phyloP scores from a whole-genome alignment of 1,140 invertebrate genomes.

The Leptestheria dahalacensis region DNA sequence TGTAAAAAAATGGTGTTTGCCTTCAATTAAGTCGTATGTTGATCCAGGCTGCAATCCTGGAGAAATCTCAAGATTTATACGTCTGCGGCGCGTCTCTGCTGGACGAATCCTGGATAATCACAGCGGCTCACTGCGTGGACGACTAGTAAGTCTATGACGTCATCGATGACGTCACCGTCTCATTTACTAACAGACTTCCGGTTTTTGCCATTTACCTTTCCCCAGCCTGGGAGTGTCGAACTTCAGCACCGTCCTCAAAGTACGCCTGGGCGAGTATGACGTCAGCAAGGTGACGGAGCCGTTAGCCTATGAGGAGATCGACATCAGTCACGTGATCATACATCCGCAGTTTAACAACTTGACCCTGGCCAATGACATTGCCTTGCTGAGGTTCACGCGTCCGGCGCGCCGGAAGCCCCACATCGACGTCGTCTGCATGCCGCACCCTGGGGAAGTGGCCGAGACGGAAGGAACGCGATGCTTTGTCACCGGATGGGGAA shows the following conservation, averaged over 20 bases:
- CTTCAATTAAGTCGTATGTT: constrained; percentile 7
- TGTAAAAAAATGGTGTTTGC: too few relatives aligned
- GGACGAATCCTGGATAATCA: constrained; percentile 35
- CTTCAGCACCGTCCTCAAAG: constrained; percentile 24
- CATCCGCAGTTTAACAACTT: constrained; percentile 28
- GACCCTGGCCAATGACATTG: constrained; percentile 32
- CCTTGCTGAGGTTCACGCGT: constrained; percentile 27
- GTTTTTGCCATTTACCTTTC: too few relatives aligned
- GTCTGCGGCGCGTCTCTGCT: constrained; percentile 41
- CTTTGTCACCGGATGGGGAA: constrained; percentile 43
- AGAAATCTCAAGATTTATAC: constrained; percentile 30
- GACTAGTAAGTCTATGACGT: constrained; percentile 29
- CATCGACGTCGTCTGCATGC: constrained; percentile 33
- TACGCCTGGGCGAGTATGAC: constrained; percentile 35
- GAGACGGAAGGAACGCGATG: constrained; percentile 26
- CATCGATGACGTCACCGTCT: too few relatives aligned
- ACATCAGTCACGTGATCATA: constrained; percentile 22
- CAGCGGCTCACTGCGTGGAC: constrained; percentile 42
- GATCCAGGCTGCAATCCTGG: constrained; percentile 30
- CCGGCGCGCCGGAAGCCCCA: constrained; percentile 24
- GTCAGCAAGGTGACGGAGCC: constrained; percentile 25
- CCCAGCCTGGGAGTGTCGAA: constrained; percentile 14
- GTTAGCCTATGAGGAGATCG: constrained; percentile 22
- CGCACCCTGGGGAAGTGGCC: constrained; percentile 22
- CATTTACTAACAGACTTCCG: too few relatives aligned